phyloP scores from a whole-genome alignment of 2,888 invertebrate species.

The Leptopterna dolabrata region DNA sequence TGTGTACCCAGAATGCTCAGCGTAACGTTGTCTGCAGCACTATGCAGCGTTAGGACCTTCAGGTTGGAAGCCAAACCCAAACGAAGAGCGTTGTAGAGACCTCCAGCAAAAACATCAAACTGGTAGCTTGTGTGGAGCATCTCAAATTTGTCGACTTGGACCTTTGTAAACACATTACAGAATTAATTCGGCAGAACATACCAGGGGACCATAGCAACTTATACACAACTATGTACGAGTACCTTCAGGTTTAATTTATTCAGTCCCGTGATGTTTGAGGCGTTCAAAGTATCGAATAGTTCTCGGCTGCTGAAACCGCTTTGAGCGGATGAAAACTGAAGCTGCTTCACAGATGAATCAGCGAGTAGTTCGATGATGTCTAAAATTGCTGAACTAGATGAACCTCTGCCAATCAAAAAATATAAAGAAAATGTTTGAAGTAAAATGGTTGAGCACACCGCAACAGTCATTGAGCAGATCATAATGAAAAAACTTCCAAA shows the following conservation, averaged over 20 bases:
- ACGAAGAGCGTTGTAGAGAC: constrained; percentile 61
- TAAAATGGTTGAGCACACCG: neutral
- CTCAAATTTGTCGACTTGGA: constrained; percentile 50
- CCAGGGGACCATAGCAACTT: neutral
- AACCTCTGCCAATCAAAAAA: neutral
- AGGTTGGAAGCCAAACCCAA: constrained; percentile 64
- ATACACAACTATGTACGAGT: neutral
- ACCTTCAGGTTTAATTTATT: constrained; percentile 64
- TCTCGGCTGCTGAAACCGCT: constrained; percentile 41
- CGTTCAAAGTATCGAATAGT: constrained; percentile 60
- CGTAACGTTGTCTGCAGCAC: constrained; percentile 64
- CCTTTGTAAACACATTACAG: constrained; percentile 33
- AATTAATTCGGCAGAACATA: neutral
- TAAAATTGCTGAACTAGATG: constrained; percentile 44
- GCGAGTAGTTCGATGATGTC: constrained; percentile 55
- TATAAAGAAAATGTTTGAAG: neutral
- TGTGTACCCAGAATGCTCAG: constrained; percentile 63
- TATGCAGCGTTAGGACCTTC: constrained; percentile 62
- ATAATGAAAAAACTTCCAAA: too few relatives aligned
- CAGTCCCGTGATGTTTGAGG: constrained; percentile 62
- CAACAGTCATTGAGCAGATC: too few relatives aligned
- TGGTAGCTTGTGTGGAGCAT: constrained; percentile 58
- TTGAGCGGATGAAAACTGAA: constrained; percentile 45
- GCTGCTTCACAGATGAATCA: constrained; percentile 54
- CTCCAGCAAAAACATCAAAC: constrained; percentile 39